Percentiles rank a stretch among this genome's conserved stretches.
Evolutionary conservation across 2,888 invertebrate species (phyloP).

Genomic region (Sclerodermus sp.): DNA sequence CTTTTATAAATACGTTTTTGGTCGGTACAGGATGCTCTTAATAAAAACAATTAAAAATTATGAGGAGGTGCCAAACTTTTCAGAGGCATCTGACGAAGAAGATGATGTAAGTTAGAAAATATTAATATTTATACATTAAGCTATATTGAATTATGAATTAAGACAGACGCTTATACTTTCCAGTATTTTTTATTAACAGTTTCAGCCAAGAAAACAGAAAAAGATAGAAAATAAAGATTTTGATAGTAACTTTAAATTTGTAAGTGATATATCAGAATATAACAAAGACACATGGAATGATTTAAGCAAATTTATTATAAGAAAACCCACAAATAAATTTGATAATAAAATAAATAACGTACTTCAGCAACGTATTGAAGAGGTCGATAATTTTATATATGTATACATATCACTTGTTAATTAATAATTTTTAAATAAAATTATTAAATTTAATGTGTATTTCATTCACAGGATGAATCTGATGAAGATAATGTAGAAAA

Average conservation of each 20-base stretch:
- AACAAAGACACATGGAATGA: constrained; percentile 82
- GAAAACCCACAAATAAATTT: constrained; percentile 77
- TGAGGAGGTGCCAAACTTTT: constrained; percentile 77
- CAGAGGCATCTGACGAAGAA: constrained; percentile 80
- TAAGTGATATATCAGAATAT: constrained; percentile 75
- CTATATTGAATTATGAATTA: neutral
- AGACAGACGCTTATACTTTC: constrained; percentile 9
- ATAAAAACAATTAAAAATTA: constrained; percentile 84
- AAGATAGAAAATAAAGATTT: constrained; percentile 74
- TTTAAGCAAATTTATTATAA: constrained; percentile 75
- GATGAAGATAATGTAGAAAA: constrained; percentile 71
- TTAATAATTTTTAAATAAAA: constrained; percentile 2
- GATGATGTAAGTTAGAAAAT: constrained; percentile 69
- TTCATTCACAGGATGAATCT: constrained; percentile 14
- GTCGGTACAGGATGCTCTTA: too few species aligned
- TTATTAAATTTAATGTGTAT: neutral
- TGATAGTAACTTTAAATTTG: constrained; percentile 80
- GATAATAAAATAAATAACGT: constrained; percentile 81
- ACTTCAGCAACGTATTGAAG: constrained; percentile 55
- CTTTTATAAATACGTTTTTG: too few species aligned
- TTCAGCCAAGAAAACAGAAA: constrained; percentile 81
- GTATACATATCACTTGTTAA: neutral
- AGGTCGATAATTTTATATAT: constrained; percentile 45
- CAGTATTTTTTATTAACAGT: constrained; percentile 58
- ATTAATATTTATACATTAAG: neutral